phyloP scores from a whole-genome alignment of 2,888 invertebrate genomes.

The Tanytarsus gracilentus region DNA sequence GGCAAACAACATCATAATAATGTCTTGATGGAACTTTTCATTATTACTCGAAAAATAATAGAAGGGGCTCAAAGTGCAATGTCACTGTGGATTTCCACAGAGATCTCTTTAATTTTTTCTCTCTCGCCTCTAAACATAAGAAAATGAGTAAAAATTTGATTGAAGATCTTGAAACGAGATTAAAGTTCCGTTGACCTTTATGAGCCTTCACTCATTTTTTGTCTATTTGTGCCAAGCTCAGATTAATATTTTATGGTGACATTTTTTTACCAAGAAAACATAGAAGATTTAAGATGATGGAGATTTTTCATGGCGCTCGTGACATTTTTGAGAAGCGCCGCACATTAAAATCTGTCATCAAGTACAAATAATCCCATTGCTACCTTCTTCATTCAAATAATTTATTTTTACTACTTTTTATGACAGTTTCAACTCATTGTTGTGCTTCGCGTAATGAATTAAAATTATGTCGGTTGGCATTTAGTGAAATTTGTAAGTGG shows the following conservation, averaged over 20 bases:
- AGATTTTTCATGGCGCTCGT: background rate
- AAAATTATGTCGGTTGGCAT: too few species aligned
- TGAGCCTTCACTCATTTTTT: background rate
- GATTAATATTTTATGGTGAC: background rate
- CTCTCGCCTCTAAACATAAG: background rate
- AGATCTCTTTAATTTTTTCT: background rate
- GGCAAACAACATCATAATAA: background rate
- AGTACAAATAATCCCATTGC: background rate
- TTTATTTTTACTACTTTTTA: background rate
- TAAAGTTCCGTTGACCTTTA: background rate
- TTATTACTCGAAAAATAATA: background rate
- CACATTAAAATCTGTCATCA: background rate
- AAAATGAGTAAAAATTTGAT: background rate
- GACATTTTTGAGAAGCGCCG: background rate
- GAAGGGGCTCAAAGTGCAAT: background rate
- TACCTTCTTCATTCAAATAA: background rate
- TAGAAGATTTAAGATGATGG: background rate
- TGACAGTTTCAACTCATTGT: too few species aligned
- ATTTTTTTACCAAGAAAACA: background rate
- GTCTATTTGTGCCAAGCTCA: background rate
- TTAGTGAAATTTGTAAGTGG: too few species aligned
- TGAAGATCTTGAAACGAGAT: background rate
- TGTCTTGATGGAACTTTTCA: background rate
- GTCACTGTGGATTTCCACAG: background rate
- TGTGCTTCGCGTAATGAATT: too few species aligned